Percentiles rank a stretch among this genome's conserved stretches.
phyloP scores from a whole-genome alignment of 1,140 invertebrate species.

The Mycetomoellerius zeteki region DNA sequence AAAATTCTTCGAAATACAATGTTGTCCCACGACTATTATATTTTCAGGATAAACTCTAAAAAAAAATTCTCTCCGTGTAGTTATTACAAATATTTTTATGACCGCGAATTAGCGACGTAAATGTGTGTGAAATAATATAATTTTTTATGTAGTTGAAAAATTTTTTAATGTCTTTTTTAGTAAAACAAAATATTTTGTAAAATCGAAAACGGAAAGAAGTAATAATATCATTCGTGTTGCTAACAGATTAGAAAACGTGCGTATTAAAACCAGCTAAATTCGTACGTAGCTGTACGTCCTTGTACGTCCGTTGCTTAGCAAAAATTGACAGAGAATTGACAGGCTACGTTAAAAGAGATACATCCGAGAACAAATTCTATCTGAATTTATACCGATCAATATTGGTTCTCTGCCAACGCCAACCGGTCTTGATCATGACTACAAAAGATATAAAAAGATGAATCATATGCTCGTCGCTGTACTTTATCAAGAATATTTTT shows the following conservation, averaged over 20 bases:
- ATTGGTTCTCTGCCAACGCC: constrained; percentile 57
- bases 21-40: too few relatives aligned
- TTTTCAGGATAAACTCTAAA: too few relatives aligned
- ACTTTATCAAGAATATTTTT: not conserved
- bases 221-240: not conserved
- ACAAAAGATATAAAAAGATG: constrained; percentile 29
- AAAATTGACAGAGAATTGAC: constrained; percentile 58
- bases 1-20: too few relatives aligned
- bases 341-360: constrained; percentile 37
- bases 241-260: not conserved
- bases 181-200: not conserved
- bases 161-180: not conserved
- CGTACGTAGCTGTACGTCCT: not conserved
- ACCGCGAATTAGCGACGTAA: not conserved
- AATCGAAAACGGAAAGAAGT: not conserved
- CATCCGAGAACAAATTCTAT: constrained; percentile 52
- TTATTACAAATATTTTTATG: too few relatives aligned
- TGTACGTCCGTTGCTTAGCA: not conserved
- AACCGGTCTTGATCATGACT: constrained; percentile 32
- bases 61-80: too few relatives aligned
- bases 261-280: not conserved
- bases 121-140: not conserved
- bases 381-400: constrained; percentile 55
- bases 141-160: not conserved
- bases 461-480: not conserved